These are phyloP conservation scores for Mercenaria mercenaria DNA, from an alignment of 1,140 invertebrate species.

Conservation along the genomic window DNA sequence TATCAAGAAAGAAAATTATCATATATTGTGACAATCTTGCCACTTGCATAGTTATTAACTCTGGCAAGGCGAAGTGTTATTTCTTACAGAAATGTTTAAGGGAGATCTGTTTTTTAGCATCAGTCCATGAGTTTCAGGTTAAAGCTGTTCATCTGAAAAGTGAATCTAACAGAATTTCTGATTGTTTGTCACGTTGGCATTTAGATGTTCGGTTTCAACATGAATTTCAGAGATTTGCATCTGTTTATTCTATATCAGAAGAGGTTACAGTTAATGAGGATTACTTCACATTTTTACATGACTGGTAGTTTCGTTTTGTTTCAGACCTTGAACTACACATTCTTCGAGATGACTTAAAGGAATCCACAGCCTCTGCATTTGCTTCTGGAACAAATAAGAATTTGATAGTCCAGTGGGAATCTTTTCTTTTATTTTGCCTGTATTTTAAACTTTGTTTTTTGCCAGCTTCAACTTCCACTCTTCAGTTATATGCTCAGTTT, in stretches of 20 bases:
- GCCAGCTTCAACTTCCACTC: neutral
- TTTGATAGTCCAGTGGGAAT: neutral
- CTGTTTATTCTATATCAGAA: neutral
- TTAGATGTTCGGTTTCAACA: neutral
- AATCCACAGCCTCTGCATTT: neutral
- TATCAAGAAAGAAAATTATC: conserved; percentile 8
- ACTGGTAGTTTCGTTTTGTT: neutral
- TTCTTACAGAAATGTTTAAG: neutral
- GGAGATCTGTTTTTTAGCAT: conserved; percentile 19
- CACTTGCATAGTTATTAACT: conserved; percentile 24
- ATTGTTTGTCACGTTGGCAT: conserved; percentile 52
- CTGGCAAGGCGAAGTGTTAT: neutral
- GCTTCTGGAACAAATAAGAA: neutral
- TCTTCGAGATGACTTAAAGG: neutral
- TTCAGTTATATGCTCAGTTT: neutral
- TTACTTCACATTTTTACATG: neutral
- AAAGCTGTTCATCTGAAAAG: neutral
- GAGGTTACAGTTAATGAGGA: neutral
- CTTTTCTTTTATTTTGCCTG: neutral
- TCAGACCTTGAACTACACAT: neutral
- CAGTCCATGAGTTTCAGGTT: neutral
- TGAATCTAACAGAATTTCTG: conserved; percentile 8
- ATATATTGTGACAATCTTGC: conserved; percentile 28
- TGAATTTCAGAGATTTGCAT: neutral
- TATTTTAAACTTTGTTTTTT: neutral